phyloP scores from a whole-genome alignment of 2,113 vertebrate species.

The Lynx canadensis region DNA sequence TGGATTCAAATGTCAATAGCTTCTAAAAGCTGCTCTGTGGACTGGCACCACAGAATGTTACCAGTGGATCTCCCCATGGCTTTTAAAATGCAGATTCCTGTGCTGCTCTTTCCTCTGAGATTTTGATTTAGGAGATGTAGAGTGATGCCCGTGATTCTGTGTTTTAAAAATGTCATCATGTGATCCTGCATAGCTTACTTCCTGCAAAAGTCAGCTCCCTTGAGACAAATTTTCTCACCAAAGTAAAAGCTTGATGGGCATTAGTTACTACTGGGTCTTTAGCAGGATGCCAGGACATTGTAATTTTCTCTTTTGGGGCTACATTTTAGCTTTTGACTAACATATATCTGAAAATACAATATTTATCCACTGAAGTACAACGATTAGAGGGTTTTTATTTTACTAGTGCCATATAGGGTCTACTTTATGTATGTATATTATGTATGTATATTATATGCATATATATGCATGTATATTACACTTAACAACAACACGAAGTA shows the following conservation, averaged over 20 bases:
- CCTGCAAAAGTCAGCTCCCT: neutral
- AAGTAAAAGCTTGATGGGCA: neutral
- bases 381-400: slow-evolving; percentile 3
- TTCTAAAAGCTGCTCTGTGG: neutral
- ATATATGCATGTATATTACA: neutral
- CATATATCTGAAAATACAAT: neutral
- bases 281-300: neutral
- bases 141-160: neutral
- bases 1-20: neutral
- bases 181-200: neutral
- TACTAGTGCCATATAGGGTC: neutral
- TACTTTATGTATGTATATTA: neutral
- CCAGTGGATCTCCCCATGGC: no score
- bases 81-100: neutral
- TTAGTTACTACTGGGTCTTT: neutral
- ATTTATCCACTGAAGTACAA: neutral
- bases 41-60: neutral
- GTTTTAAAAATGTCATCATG: neutral
- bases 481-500: neutral
- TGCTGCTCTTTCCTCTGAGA: neutral
- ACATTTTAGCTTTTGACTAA: slow-evolving; percentile 7
- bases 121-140: neutral
- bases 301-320: neutral
- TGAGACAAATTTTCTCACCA: neutral
- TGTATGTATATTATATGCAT: neutral